Percentiles rank a stretch among this genome's conserved stretches.
Conservation (phyloP, 2,113 vertebrate genomes). For the Nannospalax galili region DNA sequence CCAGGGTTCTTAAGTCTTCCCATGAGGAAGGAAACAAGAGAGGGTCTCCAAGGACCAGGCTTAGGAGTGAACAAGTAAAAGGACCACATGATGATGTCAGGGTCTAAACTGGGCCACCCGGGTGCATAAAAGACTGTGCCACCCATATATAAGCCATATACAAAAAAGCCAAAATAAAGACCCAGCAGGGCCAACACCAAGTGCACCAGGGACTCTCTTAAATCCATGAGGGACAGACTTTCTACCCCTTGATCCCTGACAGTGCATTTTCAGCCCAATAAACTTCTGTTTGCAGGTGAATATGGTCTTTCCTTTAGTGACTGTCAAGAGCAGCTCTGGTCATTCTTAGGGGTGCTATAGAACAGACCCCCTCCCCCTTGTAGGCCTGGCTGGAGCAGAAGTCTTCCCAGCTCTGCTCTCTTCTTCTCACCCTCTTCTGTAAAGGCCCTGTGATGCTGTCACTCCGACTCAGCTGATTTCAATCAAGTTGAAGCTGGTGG, state of each 20-base stretch:
- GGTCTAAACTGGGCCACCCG: not conserved
- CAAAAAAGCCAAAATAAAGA: not conserved
- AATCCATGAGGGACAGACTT: not conserved
- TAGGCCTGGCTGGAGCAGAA: not conserved
- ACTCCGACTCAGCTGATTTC: slow-evolving; percentile 10
- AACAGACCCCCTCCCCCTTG: not conserved
- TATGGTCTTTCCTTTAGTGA: not conserved
- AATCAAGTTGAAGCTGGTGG: slow-evolving; percentile 50
- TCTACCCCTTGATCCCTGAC: not conserved
- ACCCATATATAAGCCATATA: not conserved
- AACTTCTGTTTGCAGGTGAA: not conserved
- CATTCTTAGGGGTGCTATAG: not conserved
- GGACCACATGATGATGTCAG: not conserved
- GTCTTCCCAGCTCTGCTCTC: not conserved
- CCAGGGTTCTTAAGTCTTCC: not conserved
- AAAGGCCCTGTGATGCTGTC: not conserved
- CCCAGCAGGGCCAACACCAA: not conserved
- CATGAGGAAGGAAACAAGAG: not conserved
- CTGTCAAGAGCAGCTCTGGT: not conserved
- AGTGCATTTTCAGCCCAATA: too few relatives aligned
- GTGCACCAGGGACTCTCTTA: not conserved
- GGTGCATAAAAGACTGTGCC: not conserved
- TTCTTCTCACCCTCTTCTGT: not conserved
- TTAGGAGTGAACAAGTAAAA: not conserved
- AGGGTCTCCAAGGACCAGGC: not conserved